phyloP scores from a whole-genome alignment of 2,113 vertebrate genomes.

The Chrysemys picta region DNA sequence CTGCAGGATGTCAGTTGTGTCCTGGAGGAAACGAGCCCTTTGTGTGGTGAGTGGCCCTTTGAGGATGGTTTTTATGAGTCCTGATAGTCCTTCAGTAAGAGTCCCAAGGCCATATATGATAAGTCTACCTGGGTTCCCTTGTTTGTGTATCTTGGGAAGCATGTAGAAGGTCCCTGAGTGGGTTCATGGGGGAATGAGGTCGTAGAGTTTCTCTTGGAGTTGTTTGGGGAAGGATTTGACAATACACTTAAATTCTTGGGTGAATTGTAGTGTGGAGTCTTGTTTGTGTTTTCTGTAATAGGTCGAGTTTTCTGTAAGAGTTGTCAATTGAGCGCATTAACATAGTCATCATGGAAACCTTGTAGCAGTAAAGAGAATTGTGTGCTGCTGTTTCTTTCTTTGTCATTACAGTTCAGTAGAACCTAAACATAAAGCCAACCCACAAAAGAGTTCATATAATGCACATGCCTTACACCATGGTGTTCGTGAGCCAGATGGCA shows the following conservation, averaged over 20 bases:
- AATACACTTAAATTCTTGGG: too few relatives aligned
- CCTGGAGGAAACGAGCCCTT: not conserved
- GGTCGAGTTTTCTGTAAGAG: not conserved
- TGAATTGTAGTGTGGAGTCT: not conserved
- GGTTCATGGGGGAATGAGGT: not conserved
- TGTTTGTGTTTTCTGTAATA: not conserved
- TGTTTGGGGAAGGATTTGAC: not conserved
- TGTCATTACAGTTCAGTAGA: constrained; percentile 3
- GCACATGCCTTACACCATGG: not conserved
- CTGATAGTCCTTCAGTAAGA: not conserved
- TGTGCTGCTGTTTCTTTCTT: not conserved
- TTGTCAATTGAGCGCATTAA: not conserved
- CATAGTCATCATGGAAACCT: not conserved
- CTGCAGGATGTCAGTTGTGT: not conserved
- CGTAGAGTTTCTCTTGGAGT: not conserved
- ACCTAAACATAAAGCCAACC: not conserved
- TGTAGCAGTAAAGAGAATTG: not conserved
- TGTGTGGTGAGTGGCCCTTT: not conserved
- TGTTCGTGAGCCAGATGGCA: not conserved
- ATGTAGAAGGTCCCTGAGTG: not conserved
- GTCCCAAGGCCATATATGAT: not conserved
- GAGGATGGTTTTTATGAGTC: not conserved
- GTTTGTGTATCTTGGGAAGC: not conserved
- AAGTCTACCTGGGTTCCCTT: too few relatives aligned
- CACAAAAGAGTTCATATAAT: not conserved